Evolutionary conservation across 2,113 vertebrate species (phyloP).

Genomic region (Ovibos moschatus): DNA sequence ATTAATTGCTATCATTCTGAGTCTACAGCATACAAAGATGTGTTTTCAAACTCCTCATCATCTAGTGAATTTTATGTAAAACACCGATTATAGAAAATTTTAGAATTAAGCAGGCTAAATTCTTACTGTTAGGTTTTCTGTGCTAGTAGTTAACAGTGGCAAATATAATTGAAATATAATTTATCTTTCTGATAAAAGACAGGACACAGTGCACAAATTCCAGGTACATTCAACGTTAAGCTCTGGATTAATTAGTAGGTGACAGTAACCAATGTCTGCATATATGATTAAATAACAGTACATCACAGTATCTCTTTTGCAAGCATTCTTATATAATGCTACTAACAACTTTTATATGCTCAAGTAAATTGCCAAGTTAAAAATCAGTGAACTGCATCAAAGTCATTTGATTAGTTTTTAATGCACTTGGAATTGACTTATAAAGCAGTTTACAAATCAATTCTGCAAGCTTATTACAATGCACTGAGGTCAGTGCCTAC

Average conservation of each 20-base stretch:
- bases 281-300: conserved; percentile 34
- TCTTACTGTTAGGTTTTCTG: conserved; percentile 31
- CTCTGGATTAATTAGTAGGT: neutral
- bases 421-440: conserved; percentile 56
- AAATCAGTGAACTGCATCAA: conserved; percentile 58
- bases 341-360: conserved; percentile 33
- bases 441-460: conserved; percentile 68
- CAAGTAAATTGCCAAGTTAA: conserved; percentile 63
- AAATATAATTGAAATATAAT: neutral
- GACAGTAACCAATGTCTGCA: conserved; percentile 33
- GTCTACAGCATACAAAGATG: neutral
- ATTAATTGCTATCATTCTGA: neutral
- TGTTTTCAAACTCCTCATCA: conserved; percentile 36
- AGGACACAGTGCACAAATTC: neutral
- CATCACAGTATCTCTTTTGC: conserved; percentile 1
- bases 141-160: conserved; percentile 8
- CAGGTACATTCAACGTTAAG: conserved; percentile 29
- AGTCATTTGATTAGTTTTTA: conserved; percentile 57
- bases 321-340: conserved; percentile 52
- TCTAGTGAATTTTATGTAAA: neutral
- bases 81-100: neutral
- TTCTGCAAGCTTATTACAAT: conserved; percentile 67
- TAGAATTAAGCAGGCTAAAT: conserved; percentile 11
- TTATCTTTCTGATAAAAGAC: neutral
- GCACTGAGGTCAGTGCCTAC: conserved; percentile 32